A percentile compares a stretch with the other conserved stretches of the same genome.
Evolutionary conservation across 2,113 vertebrate species (phyloP).

Genomic region (Alethe diademata): DNA sequence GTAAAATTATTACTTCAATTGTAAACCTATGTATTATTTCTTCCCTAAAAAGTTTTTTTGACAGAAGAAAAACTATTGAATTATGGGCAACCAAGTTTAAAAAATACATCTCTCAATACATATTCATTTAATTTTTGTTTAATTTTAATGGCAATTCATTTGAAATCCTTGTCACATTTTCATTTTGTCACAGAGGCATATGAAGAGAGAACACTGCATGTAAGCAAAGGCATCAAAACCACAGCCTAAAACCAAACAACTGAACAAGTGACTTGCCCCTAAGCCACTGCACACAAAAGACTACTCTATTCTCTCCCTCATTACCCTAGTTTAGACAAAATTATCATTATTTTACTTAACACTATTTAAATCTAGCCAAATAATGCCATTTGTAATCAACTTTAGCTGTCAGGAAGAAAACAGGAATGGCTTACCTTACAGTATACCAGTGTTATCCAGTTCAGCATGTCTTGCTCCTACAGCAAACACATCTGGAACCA

Average conservation of each 20-base stretch:
- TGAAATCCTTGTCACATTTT: not conserved
- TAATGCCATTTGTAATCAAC: not conserved
- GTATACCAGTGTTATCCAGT: not conserved
- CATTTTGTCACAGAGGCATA: not conserved
- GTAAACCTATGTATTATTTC: not conserved
- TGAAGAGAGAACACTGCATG: not conserved
- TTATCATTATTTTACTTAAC: not conserved
- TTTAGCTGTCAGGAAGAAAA: not conserved
- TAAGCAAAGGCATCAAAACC: not conserved
- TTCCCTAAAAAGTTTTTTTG: not conserved
- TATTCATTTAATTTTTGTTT: not conserved
- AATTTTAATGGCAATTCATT: not conserved
- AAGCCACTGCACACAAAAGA: not conserved
- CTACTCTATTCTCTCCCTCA: not conserved
- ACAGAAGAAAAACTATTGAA: not conserved
- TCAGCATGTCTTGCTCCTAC: not conserved
- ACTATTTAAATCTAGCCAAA: not conserved
- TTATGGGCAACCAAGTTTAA: not conserved
- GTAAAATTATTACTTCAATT: not conserved
- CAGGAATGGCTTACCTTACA: not conserved
- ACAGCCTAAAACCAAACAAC: not conserved
- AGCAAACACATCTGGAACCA: not conserved
- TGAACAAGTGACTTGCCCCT: not conserved
- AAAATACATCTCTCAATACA: not conserved
- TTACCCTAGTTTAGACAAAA: not conserved